phyloP scores from a whole-genome alignment of 2,113 vertebrate genomes.

The Oryctolagus cuniculus region DNA sequence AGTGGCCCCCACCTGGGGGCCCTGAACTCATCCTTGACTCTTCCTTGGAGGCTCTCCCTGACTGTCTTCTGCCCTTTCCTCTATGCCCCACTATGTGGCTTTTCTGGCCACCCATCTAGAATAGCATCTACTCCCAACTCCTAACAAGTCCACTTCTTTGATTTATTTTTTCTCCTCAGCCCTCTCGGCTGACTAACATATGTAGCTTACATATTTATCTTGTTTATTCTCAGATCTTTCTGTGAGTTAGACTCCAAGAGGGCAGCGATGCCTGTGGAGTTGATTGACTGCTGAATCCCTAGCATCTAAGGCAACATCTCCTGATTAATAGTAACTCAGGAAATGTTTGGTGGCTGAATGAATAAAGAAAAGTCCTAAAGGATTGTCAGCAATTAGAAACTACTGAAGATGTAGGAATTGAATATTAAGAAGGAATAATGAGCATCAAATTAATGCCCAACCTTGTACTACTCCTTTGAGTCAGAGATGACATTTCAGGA shows the following conservation, averaged over 20 bases:
- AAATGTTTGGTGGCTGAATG: not conserved
- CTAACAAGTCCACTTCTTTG: not conserved
- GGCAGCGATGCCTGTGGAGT: not conserved
- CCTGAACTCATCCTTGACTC: too few species aligned
- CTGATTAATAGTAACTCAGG: not conserved
- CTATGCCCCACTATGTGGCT: not conserved
- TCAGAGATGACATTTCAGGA: not conserved
- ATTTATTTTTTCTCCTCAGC: not conserved
- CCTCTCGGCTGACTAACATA: not conserved
- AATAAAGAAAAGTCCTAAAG: not conserved
- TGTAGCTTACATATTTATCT: not conserved
- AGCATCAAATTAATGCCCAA: not conserved
- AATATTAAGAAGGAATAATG: not conserved
- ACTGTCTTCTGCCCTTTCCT: not conserved
- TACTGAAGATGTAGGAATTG: not conserved
- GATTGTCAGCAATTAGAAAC: not conserved
- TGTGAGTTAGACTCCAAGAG: not conserved
- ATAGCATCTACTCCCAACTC: not conserved
- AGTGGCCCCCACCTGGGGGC: too few species aligned
- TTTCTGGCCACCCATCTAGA: not conserved
- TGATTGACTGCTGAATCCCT: not conserved
- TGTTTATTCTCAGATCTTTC: not conserved
- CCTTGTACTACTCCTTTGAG: not conserved
- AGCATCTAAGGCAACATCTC: not conserved
- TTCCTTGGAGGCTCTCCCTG: not conserved